phyloP scores from a whole-genome alignment of 2,888 invertebrate genomes.

The Globia sparganii region DNA sequence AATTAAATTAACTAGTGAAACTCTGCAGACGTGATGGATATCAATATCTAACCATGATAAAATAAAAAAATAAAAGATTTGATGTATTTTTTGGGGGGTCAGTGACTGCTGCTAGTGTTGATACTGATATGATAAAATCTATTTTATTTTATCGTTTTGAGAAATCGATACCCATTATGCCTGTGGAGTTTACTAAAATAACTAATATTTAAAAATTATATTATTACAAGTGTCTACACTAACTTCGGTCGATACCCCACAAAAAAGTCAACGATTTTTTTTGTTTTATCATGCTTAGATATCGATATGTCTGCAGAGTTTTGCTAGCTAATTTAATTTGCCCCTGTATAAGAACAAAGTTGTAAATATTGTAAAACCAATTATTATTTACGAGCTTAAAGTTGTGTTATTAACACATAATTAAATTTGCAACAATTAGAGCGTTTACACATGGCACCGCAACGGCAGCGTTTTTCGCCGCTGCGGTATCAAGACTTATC shows the following conservation, averaged over 20 bases:
- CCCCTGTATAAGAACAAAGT: background rate
- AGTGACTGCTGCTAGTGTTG: background rate
- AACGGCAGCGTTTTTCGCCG: too few relatives aligned
- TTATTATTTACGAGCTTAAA: conserved; percentile 28
- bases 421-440: conserved; percentile 56
- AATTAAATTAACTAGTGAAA: background rate
- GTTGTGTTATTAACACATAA: conserved; percentile 44
- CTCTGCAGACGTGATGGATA: background rate
- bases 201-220: too few relatives aligned
- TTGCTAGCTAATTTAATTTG: background rate
- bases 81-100: background rate
- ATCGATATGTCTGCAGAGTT: background rate
- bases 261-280: background rate
- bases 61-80: background rate
- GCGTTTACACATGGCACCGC: too few relatives aligned
- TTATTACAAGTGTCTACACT: background rate
- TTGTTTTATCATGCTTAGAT: background rate
- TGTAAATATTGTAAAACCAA: conserved; percentile 21
- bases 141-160: background rate
- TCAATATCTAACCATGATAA: background rate
- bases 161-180: background rate
- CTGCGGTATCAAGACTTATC: too few relatives aligned
- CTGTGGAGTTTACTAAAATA: background rate
- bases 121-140: background rate
- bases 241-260: background rate